A percentile compares a stretch with the other conserved stretches of the same genome.
Evolutionary conservation across 2,888 invertebrate species (phyloP).

Genomic region (Altica lythri): DNA sequence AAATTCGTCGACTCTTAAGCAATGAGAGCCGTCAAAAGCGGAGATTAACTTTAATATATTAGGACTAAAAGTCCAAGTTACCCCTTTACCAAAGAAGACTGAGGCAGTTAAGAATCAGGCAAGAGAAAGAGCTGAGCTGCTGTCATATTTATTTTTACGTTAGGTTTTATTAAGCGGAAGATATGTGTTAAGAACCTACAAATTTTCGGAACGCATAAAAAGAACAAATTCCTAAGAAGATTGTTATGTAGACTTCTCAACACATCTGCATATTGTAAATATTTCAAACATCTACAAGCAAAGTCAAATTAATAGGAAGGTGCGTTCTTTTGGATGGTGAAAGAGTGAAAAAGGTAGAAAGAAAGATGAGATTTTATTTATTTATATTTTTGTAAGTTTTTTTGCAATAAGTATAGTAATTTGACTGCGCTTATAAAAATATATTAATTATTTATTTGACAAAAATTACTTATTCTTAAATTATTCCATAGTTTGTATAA

Average conservation of each 20-base stretch:
- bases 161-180: slow-evolving; percentile 18
- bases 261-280: slow-evolving; percentile 26
- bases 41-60: slow-evolving; percentile 17
- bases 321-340: too few relatives aligned
- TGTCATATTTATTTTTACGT: slow-evolving; percentile 50
- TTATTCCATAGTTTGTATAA: slow-evolving; percentile 49
- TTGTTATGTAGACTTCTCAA: neutral
- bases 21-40: slow-evolving; percentile 16
- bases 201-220: neutral
- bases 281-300: slow-evolving; percentile 25
- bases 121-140: slow-evolving; percentile 38
- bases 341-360: slow-evolving; percentile 9
- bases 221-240: neutral
- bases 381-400: slow-evolving; percentile 39
- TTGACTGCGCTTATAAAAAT: slow-evolving; percentile 34
- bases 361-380: slow-evolving; percentile 32
- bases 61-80: slow-evolving; percentile 54
- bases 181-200: slow-evolving; percentile 10
- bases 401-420: slow-evolving; percentile 26
- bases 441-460: slow-evolving; percentile 40
- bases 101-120: slow-evolving; percentile 45
- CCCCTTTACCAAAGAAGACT: slow-evolving; percentile 65
- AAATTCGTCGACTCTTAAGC: slow-evolving; percentile 23
- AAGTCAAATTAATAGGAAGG: slow-evolving; percentile 25
- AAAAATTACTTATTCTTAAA: slow-evolving; percentile 38